phyloP scores from a whole-genome alignment of 2,797 vertebrate species.

The Labeo calbasu region DNA sequence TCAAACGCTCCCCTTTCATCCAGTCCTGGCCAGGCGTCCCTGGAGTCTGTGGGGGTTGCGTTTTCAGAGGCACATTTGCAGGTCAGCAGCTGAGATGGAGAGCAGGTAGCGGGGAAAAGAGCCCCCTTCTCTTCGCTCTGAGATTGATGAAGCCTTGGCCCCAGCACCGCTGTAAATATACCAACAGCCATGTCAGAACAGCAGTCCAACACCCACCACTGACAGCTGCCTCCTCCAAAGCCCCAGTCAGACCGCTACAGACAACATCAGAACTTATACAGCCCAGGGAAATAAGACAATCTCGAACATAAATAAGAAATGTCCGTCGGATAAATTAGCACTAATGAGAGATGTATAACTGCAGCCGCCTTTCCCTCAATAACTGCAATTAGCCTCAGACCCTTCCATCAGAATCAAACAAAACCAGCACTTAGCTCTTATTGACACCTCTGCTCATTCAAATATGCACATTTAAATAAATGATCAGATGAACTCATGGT shows the following conservation, averaged over 20 bases:
- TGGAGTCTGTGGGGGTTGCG: conserved; percentile 35
- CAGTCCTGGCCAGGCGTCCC: conserved; percentile 28
- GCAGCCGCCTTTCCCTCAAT: neutral
- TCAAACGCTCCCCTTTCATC: conserved; percentile 38
- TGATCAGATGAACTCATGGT: conserved; percentile 74
- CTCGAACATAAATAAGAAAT: conserved; percentile 34
- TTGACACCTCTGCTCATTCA: conserved; percentile 76
- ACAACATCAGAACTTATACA: conserved; percentile 28
- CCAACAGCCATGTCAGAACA: conserved; percentile 80
- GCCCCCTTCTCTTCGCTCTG: conserved; percentile 70
- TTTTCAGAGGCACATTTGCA: conserved; percentile 67
- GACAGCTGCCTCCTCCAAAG: conserved; percentile 71
- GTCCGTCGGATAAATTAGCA: conserved; percentile 24
- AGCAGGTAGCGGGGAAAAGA: conserved; percentile 74
- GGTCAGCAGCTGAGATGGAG: conserved; percentile 78
- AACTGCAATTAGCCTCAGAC: conserved; percentile 18
- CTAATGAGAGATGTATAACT: conserved; percentile 42
- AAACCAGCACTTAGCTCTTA: conserved; percentile 69
- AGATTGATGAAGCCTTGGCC: conserved; percentile 81
- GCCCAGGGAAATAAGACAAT: conserved; percentile 18
- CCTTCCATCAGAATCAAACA: conserved; percentile 45
- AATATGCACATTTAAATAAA: conserved; percentile 74
- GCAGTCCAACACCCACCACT: conserved; percentile 73
- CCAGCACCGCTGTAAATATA: conserved; percentile 81
- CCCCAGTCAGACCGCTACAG: conserved; percentile 53